Evolutionary conservation across 2,888 invertebrate species (phyloP).

Genomic region (Drosophila acutilabella): DNA sequence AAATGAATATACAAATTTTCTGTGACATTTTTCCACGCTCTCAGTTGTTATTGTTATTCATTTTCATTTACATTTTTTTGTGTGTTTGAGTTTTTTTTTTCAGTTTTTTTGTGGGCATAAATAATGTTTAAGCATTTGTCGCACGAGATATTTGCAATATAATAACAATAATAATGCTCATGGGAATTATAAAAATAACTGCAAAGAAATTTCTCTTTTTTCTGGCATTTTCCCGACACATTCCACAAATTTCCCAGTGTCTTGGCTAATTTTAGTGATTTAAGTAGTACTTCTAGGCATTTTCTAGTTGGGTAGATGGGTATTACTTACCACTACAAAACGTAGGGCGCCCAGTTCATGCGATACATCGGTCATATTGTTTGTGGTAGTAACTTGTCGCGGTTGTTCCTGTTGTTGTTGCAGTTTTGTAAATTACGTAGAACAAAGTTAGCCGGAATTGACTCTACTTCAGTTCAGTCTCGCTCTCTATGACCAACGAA

Average conservation of each 20-base stretch:
- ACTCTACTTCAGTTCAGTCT: slow-evolving; percentile 27
- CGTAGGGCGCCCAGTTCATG: slow-evolving; percentile 84
- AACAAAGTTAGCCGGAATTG: slow-evolving; percentile 39
- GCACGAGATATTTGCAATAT: slow-evolving; percentile 69
- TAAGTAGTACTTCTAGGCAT: background rate
- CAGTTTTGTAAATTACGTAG: slow-evolving; percentile 38
- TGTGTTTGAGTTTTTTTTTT: slow-evolving; percentile 18
- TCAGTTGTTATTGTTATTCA: slow-evolving; percentile 32
- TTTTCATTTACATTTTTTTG: slow-evolving; percentile 1
- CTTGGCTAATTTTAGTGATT: slow-evolving; percentile 8
- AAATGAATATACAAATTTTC: slow-evolving; percentile 44
- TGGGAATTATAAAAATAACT: slow-evolving; percentile 62
- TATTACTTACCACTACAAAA: slow-evolving; percentile 84
- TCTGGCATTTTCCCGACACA: slow-evolving; percentile 28
- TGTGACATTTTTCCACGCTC: slow-evolving; percentile 44
- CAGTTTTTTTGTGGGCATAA: slow-evolving; percentile 52
- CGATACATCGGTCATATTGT: slow-evolving; percentile 84
- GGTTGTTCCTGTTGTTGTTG: slow-evolving; percentile 45
- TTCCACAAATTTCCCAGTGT: slow-evolving; percentile 55
- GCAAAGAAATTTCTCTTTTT: slow-evolving; percentile 39
- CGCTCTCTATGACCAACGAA: slow-evolving; percentile 21
- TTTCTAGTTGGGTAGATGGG: background rate
- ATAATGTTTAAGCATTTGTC: slow-evolving; percentile 68
- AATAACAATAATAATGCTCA: slow-evolving; percentile 43
- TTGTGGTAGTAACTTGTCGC: slow-evolving; percentile 33